Percentiles rank a stretch among this genome's conserved stretches.
These are phyloP conservation scores for Aphyosemion australe DNA, from an alignment of 2,113 vertebrate species.

Conservation along the genomic window DNA sequence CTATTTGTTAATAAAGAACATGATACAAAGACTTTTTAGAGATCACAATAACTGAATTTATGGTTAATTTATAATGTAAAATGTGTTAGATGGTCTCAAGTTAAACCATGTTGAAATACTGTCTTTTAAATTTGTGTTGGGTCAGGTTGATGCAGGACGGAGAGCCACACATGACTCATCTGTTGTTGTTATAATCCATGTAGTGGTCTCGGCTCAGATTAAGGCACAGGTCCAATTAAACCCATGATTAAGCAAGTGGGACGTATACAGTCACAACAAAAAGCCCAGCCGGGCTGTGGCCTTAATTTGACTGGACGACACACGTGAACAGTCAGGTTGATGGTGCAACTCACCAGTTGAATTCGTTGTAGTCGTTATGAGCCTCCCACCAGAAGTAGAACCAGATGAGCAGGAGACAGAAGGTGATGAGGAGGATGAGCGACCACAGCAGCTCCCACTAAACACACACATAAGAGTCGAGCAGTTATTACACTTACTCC, in stretches of 20 bases:
- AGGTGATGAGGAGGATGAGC: conserved; percentile 88
- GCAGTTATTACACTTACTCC: not conserved
- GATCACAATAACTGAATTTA: no score
- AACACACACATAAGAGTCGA: conserved; percentile 5
- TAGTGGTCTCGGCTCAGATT: conserved; percentile 54
- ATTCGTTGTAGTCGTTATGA: conserved; percentile 94
- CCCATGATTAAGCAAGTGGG: conserved; percentile 30
- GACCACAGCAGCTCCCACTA: conserved; percentile 97
- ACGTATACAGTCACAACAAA: conserved; percentile 21
- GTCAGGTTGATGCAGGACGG: not conserved
- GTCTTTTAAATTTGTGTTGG: not conserved
- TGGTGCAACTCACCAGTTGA: conserved; percentile 92
- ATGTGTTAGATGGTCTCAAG: no score
- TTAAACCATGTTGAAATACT: no score
- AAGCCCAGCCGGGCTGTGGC: not conserved
- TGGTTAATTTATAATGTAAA: no score
- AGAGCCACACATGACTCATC: conserved; percentile 1
- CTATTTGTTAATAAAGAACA: not conserved
- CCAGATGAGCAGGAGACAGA: conserved; percentile 90
- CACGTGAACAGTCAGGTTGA: not conserved
- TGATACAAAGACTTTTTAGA: no score
- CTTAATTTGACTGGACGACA: conserved; percentile 1
- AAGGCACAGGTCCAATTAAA: conserved; percentile 47
- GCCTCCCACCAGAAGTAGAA: conserved; percentile 99
- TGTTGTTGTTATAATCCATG: conserved; percentile 41